These are phyloP conservation scores for Drymodes brunneopygia DNA, from an alignment of 2,113 vertebrate genomes.

Conservation along the genomic window DNA sequence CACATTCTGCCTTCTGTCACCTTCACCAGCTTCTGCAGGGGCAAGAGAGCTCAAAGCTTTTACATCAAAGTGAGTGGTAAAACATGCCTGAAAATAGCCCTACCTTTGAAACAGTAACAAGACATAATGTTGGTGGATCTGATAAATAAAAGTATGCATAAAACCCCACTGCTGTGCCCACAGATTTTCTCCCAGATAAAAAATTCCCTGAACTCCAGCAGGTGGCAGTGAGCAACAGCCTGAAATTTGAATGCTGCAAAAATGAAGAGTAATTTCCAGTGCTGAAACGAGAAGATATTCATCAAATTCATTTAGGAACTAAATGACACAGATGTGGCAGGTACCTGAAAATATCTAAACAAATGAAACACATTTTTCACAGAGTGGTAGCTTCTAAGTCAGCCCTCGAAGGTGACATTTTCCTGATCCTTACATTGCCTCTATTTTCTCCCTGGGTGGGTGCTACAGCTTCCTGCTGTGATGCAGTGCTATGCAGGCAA, in stretches of 20 bases:
- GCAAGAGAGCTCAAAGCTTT: neutral
- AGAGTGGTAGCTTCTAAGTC: neutral
- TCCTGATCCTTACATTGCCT: neutral
- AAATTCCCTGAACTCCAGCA: slow-evolving; percentile 4
- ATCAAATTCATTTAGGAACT: neutral
- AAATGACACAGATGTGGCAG: neutral
- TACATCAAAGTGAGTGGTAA: neutral
- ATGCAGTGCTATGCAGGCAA: neutral
- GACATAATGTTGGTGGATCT: neutral
- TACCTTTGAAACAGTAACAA: neutral
- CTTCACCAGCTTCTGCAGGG: neutral
- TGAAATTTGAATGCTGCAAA: neutral
- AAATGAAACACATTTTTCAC: slow-evolving; percentile 38
- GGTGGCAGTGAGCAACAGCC: slow-evolving; percentile 50
- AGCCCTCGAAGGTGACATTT: neutral
- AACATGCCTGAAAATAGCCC: neutral
- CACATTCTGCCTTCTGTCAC: neutral
- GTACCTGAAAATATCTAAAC: neutral
- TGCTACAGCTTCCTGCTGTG: neutral
- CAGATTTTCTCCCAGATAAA: neutral
- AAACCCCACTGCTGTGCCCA: neutral
- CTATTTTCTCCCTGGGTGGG: neutral
- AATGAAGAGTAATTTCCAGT: neutral
- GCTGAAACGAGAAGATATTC: neutral
- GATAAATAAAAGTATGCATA: neutral